phyloP scores from a whole-genome alignment of 2,113 vertebrate genomes.

The Odocoileus virginianus region DNA sequence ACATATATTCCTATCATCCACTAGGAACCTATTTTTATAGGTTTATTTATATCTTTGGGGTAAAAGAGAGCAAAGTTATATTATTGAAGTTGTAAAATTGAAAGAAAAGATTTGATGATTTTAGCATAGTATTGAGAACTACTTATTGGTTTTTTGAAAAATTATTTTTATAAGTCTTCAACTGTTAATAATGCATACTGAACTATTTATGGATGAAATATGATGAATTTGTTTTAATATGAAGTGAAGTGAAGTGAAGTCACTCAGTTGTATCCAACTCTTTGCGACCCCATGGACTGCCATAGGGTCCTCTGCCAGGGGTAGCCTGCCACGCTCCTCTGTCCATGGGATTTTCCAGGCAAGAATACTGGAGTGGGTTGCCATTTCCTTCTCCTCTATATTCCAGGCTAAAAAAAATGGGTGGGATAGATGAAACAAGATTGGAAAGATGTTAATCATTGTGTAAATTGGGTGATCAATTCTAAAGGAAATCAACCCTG shows the following conservation, averaged over 20 bases:
- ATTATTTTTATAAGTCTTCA: slow-evolving; percentile 19
- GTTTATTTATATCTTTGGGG: not conserved
- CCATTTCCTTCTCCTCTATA: not conserved
- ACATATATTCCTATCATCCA: not conserved
- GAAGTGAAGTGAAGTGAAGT: not conserved
- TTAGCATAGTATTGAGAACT: slow-evolving; percentile 16
- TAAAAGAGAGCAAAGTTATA: not conserved
- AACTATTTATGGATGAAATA: slow-evolving; percentile 26
- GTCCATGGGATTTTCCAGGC: not conserved
- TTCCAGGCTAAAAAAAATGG: not conserved
- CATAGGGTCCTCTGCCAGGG: no score
- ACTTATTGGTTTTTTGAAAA: not conserved
- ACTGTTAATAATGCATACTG: not conserved
- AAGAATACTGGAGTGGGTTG: not conserved
- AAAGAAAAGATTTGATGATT: slow-evolving; percentile 2
- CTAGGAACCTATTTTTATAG: not conserved
- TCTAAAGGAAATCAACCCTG: not conserved
- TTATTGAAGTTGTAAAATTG: slow-evolving; percentile 8
- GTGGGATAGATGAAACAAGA: not conserved
- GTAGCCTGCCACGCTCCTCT: not conserved
- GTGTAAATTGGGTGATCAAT: not conserved
- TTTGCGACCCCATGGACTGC: not conserved
- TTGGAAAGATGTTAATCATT: not conserved
- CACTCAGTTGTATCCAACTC: not conserved
- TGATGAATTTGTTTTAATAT: slow-evolving; percentile 15